Base-by-base conservation (phyloP, 2,113 vertebrate species). In the Geococcyx californianus region DNA sequence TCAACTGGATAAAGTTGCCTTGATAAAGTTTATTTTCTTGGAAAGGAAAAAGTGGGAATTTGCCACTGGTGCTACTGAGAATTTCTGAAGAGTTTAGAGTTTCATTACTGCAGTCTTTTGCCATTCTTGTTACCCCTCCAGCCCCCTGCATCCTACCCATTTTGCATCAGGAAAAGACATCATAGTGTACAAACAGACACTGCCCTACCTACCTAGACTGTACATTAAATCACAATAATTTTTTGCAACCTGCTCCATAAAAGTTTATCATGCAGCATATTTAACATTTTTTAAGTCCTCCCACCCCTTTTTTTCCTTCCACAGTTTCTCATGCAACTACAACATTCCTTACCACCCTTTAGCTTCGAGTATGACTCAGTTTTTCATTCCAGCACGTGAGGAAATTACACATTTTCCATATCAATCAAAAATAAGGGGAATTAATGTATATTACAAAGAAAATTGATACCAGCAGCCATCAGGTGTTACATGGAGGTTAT, bases 91-190 rank as follows among this genome's bases (percentile, higher is more conserved):
- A 92, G 44, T 95, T 97, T 95, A 96, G 11, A 8, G 20, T 92
- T 90, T 94, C 79, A 87, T 84, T 92, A 85, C 26, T 70, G 70
- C 59, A 90, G 89, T 33, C 89, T 87, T 95, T 94, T 54, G 29
- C 31, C 10, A 66, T 80, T 94, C 74, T 95, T 96, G 72, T 95
- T 97, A 93, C 47, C 44, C 77, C 68, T 92, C 72, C 87, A 96
- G 76, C 34, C 77, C 67, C 97, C 95, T 97, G 93, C 90, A 93
- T 77, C 26, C 40, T 96, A 77, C 56, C 54, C 66, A 17, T 93
- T 94, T 96, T 62, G 47, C 80, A 93, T 87, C 83, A 97, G 96
- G 92, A 95, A 93, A 94, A 96, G 60, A 34, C 78, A 95, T 94
- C 91, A 86, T 23, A 81, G 28, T 40, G 58, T 90, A 93, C 54